Evolutionary conservation across 2,888 invertebrate species (phyloP).

Genomic region (Gonocerus acuteangulatus): DNA sequence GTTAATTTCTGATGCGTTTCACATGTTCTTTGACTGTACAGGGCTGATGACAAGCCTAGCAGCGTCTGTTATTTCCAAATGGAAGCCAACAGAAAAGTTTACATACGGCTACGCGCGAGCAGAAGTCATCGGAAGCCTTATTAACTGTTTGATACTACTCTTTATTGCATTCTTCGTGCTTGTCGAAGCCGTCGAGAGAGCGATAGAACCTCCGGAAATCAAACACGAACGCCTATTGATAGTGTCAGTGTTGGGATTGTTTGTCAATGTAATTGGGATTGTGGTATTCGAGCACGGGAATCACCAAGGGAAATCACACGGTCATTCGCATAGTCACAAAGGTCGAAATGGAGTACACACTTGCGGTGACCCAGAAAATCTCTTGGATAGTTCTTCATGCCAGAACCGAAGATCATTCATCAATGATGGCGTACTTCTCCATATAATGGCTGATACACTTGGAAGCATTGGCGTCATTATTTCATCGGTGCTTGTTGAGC

Average conservation of each 20-base stretch:
- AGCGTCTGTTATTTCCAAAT: conserved; percentile 90
- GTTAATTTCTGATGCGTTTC: conserved; percentile 95
- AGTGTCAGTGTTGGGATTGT: conserved; percentile 82
- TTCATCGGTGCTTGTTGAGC: conserved; percentile 85
- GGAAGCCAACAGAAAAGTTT: conserved; percentile 85
- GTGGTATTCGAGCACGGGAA: conserved; percentile 93
- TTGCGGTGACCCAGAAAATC: conserved; percentile 45
- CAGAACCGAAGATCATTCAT: conserved; percentile 63
- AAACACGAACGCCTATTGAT: conserved; percentile 91
- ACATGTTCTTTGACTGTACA: conserved; percentile 99
- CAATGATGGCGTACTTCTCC: conserved; percentile 93
- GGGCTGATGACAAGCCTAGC: conserved; percentile 87
- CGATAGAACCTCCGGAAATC: conserved; percentile 94
- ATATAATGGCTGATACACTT: conserved; percentile 91
- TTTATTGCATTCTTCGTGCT: conserved; percentile 96
- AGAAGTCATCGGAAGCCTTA: conserved; percentile 92
- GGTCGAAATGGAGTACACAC: conserved; percentile 40
- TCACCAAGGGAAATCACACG: conserved; percentile 66
- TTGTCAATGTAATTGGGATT: conserved; percentile 91
- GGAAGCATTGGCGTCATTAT: conserved; percentile 96
- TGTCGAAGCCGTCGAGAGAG: conserved; percentile 90
- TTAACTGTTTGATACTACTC: conserved; percentile 86
- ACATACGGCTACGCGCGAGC: conserved; percentile 91
- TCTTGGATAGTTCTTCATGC: conserved; percentile 47
- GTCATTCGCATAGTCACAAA: conserved; percentile 45